A percentile compares a stretch with the other conserved stretches of the same genome.
Evolutionary conservation across 2,797 vertebrate genomes (phyloP).

Genomic region (Eleutherodactylus coqui): DNA sequence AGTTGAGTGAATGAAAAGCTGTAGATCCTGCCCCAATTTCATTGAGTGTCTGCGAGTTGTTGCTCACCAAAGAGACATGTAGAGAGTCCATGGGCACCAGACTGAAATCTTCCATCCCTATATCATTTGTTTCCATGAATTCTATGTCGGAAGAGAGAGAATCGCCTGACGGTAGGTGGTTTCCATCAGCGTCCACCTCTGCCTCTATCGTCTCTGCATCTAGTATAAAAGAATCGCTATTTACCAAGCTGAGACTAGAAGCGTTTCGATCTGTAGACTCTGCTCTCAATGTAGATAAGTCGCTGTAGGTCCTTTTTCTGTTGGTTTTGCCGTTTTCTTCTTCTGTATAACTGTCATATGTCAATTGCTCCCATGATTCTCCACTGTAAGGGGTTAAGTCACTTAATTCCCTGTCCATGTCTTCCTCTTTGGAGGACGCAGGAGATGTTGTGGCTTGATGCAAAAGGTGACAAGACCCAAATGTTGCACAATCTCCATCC

Average conservation of each 20-base stretch:
- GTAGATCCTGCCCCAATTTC: not conserved
- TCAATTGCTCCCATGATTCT: conserved; percentile 23
- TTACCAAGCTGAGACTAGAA: not conserved
- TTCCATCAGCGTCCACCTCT: not conserved
- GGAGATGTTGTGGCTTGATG: not conserved
- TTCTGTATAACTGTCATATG: not conserved
- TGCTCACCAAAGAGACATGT: conserved; percentile 19
- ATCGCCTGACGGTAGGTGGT: not conserved
- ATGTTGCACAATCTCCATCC: not conserved
- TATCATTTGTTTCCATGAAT: not conserved
- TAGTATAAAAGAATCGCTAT: not conserved
- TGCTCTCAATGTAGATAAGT: conserved; percentile 12
- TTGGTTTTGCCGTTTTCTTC: not conserved
- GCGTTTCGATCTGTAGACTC: not conserved
- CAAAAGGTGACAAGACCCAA: not conserved
- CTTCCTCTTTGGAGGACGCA: not conserved
- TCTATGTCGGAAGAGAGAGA: conserved; percentile 12
- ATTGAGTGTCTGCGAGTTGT: not conserved
- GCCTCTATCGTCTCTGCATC: not conserved
- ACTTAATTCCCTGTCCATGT: not conserved
- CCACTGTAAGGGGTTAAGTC: not conserved
- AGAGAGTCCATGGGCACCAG: conserved; percentile 20
- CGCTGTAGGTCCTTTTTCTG: not conserved
- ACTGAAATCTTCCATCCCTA: not conserved
- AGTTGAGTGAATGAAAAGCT: not conserved